A percentile compares a stretch with the other conserved stretches of the same genome.
Conservation (phyloP, 2,113 vertebrate species). For the Microcebus lehilahytsara region DNA sequence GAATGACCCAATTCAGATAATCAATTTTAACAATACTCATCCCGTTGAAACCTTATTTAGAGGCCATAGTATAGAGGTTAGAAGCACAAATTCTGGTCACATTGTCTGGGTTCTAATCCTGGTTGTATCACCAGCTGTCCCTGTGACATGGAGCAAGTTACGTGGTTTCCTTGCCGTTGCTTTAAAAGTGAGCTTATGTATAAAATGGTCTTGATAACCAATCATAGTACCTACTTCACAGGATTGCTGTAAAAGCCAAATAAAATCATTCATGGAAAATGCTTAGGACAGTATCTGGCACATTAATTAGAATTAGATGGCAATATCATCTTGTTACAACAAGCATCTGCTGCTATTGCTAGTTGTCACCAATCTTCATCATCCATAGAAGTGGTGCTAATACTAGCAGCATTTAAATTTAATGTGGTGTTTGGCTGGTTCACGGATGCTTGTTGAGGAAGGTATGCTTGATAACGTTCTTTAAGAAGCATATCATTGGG, state of each 20-base stretch:
- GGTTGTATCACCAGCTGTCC: neutral
- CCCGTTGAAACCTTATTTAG: neutral
- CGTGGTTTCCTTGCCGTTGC: neutral
- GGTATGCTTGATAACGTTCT: neutral
- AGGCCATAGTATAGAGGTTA: neutral
- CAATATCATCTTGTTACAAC: neutral
- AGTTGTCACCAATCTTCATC: neutral
- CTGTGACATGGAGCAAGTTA: neutral
- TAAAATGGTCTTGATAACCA: neutral
- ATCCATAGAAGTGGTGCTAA: neutral
- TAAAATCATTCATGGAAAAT: neutral
- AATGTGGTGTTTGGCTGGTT: neutral
- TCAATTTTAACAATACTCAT: neutral
- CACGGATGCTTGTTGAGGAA: neutral
- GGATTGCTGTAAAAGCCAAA: neutral
- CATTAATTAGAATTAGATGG: neutral
- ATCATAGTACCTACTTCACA: neutral
- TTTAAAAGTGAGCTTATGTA: neutral
- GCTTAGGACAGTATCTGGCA: neutral
- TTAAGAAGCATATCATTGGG: neutral
- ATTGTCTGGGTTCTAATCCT: neutral
- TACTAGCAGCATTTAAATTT: neutral
- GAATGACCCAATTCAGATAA: too few relatives aligned
- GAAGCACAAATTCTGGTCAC: neutral
- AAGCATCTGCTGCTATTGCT: neutral